Base-by-base conservation (phyloP, 1,140 invertebrate genomes). In the Caenorhabditis inopinata region DNA sequence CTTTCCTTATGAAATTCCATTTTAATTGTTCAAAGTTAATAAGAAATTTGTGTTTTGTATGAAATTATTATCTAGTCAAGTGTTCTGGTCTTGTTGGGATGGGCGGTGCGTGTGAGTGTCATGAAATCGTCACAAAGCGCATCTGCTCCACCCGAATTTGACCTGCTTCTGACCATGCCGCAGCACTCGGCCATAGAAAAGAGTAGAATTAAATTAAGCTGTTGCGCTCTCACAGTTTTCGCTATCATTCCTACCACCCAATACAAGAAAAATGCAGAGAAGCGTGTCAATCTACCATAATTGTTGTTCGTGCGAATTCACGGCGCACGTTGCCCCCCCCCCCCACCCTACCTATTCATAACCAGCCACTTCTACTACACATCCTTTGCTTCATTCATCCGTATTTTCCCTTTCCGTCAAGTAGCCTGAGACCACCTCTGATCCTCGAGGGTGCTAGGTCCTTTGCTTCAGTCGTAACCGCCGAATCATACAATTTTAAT, bases 321-420 rank as follows among this genome's bases (percentile, higher is more conserved):
- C 32, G 58, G 6, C n/a, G 32, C n/a, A 14, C 53, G 32, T 38
- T 21, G 32, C 29, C 32, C 18, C 16, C n/a, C 32, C 35, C 32
- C 32, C 38, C 32, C 5, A 5, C 38, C 14, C 38, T 42, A 5
- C 38, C 6, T 42, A 42, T 68, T 58, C 51, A 58, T 58, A 58
- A 58, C 51, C 35, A 58, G n/a, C 58, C 32, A 21, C 58, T 32
- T 32, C 53, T 62, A 32, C 12, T 68, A 12, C n/a, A n/a, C n/a
- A n/a, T 21, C n/a, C 27, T 9, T n/a, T 21, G 9, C 25, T 68
- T 68, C 32, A 42, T 68, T 68, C 58, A 68, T 11, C 58, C 32
- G 32, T 5, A 68, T 68, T 68, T 68, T 68, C 58, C n/a, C 32
- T 38, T 68, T 68, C 58, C 38, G 58, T 68, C 58, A 42, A 68